Base-by-base conservation (phyloP, 2,113 vertebrate genomes). In the Athene cunicularia region DNA sequence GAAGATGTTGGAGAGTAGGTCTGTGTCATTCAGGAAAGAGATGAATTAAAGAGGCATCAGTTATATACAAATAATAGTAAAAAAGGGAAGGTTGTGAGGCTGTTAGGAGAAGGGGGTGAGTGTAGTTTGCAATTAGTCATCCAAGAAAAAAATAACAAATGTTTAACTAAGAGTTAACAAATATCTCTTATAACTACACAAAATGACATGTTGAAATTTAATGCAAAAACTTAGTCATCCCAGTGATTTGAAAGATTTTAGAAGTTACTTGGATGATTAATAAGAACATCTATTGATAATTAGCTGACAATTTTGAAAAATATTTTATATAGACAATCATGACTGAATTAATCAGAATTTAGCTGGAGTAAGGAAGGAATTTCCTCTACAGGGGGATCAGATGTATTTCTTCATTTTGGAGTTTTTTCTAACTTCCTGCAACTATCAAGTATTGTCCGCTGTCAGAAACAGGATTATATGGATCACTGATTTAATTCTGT, bases 361-460 rank as follows among this genome's bases (percentile, higher is more conserved):
- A 79, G 2, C 56, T 63, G 43, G 11, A 49, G 26, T 60, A 84
- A 80, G 22, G 26, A 81, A 91, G 16, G 21, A 66, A 71, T 59
- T 81, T 41, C 24, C 47, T 86, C 41, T 77, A 11, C 21, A 39
- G 58, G 33, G 6, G 33, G 2, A 37, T 67, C 60, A 28, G 43
- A 16, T 75, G 18, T 58, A 64, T 80, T 89, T 79, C 30, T 91
- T 79, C 0, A 14, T 76, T 93, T 72, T 41, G 19, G 23, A 75
- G 6, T 1, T 23, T 64, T 90, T 67, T 33, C 35, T 84, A 32
- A 52, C 28, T 87, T 91, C 7, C 13, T 76, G 35, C 60, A 64
- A 21, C 22, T 70, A 20, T 43, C 16, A 21, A n/a, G 1, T 24
- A 52, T 53, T 70, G 3, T 23, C 23, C 0, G 0, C 66, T 75